phyloP scores from a whole-genome alignment of 1,140 invertebrate species.

The Carcinoscorpius rotundicauda region DNA sequence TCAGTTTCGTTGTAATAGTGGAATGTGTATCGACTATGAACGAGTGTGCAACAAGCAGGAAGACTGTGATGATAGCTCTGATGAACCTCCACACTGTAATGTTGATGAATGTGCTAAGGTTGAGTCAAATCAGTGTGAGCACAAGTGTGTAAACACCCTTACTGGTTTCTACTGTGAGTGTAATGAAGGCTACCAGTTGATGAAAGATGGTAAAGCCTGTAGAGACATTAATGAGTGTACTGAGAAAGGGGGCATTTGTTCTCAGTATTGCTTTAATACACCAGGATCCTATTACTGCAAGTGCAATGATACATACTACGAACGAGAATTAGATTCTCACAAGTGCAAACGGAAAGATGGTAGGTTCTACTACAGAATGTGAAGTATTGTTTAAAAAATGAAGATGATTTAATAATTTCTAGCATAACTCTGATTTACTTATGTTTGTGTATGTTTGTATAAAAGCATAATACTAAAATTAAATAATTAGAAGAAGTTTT shows the following conservation, averaged over 20 bases:
- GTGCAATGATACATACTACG: conserved; percentile 86
- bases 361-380: conserved; percentile 24
- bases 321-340: conserved; percentile 65
- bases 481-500: too few species aligned
- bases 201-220: conserved; percentile 36
- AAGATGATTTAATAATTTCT: too few species aligned
- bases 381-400: background rate
- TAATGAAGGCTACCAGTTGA: conserved; percentile 74
- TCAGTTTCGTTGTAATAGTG: conserved; percentile 45
- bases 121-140: conserved; percentile 86
- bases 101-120: conserved; percentile 87
- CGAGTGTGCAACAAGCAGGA: conserved; percentile 88
- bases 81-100: conserved; percentile 88
- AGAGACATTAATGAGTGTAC: conserved; percentile 85
- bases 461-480: too few species aligned
- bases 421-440: too few species aligned
- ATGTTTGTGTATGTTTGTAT: too few species aligned
- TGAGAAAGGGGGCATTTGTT: conserved; percentile 79
- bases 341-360: conserved; percentile 78
- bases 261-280: conserved; percentile 89
- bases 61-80: conserved; percentile 83
- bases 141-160: conserved; percentile 84
- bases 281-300: conserved; percentile 93
- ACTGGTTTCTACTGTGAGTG: conserved; percentile 91
- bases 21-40: conserved; percentile 65